These are phyloP conservation scores for Atherix ibis DNA, from an alignment of 2,888 invertebrate species.

Conservation along the genomic window DNA sequence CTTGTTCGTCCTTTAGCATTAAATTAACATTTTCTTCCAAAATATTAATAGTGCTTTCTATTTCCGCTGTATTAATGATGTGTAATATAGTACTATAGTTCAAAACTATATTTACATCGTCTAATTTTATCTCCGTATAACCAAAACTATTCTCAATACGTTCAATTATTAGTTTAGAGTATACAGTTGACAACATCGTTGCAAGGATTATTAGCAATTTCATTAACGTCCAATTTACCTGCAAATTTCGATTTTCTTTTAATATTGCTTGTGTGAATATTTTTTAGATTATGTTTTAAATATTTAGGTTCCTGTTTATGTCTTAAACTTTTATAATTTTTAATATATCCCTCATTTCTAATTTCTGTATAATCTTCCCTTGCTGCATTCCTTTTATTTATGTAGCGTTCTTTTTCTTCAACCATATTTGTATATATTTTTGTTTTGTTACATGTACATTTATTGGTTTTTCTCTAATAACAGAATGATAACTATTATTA, in stretches of 20 bases:
- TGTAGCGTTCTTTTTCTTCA: neutral
- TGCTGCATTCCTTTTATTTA: neutral
- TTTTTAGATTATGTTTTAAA: constrained; percentile 1
- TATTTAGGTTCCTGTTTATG: constrained; percentile 3
- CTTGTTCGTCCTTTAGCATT: no score
- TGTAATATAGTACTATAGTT: constrained; percentile 4
- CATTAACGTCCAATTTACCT: neutral
- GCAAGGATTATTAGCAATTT: neutral
- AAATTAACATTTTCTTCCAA: no score
- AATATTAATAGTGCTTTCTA: constrained; percentile 1
- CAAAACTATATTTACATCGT: constrained; percentile 3
- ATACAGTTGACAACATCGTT: neutral
- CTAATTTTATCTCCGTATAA: constrained; percentile 8
- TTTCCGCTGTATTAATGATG: constrained; percentile 4
- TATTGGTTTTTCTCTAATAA: constrained; percentile 1
- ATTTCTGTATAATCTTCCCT: constrained; percentile 1
- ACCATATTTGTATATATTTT: neutral
- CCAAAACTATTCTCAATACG: constrained; percentile 5
- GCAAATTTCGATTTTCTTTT: neutral
- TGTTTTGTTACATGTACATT: neutral
- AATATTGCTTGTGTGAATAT: neutral
- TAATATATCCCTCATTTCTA: neutral
- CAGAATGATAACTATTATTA: neutral
- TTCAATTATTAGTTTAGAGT: constrained; percentile 1
- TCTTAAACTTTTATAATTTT: constrained; percentile 1